Base-by-base conservation (phyloP, 1,140 invertebrate species). In the Dendrolimus kikuchii region DNA sequence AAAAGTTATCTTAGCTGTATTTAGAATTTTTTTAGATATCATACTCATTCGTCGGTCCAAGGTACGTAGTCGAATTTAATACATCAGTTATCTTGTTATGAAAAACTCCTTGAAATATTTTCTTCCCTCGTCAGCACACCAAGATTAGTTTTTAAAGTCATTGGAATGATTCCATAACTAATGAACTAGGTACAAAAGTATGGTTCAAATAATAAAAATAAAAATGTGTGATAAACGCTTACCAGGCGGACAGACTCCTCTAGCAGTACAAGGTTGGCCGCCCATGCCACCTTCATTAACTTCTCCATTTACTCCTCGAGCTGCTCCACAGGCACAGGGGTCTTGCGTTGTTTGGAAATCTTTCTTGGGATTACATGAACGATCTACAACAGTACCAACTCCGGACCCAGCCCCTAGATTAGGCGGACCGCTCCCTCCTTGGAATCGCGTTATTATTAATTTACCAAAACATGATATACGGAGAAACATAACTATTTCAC, bases 401-500 rank as follows among this genome's bases (percentile, higher is more conserved):
- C 46, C 59, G 23, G 51, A 59, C 44, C 60, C 53, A 58, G 53
- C 41, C 39, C 62, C 65, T 41, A 79, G 44, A 44, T 55, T 73
- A 8, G 71, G 65, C 10, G 71, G 60, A 7, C 60, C 66, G 48
- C 66, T 64, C 2, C 66, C 57, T 39, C 78, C 80, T 78, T 92
- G 89, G 66, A 92, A 93, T 62, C 90, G 89, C 4, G 92, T 93
- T 5, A 92, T 83, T 39, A 92, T 92, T 55, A 91, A 79, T 62
- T 89, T 89, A 7, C 91, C 92, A 57, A 92, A 92, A 62, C 90
- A 91, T 6, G 91, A 91, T 64, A 90, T 87, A 6, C 91, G 74
- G 70, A 79, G 89, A 90, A 55, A 91, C 83, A 64, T 89, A 63
- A 53, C 88, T 71, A 69, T 88, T 76, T 65, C 91, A 81, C 60